Base-by-base conservation (phyloP, 2,113 vertebrate species). In the Pao palembangensis region DNA sequence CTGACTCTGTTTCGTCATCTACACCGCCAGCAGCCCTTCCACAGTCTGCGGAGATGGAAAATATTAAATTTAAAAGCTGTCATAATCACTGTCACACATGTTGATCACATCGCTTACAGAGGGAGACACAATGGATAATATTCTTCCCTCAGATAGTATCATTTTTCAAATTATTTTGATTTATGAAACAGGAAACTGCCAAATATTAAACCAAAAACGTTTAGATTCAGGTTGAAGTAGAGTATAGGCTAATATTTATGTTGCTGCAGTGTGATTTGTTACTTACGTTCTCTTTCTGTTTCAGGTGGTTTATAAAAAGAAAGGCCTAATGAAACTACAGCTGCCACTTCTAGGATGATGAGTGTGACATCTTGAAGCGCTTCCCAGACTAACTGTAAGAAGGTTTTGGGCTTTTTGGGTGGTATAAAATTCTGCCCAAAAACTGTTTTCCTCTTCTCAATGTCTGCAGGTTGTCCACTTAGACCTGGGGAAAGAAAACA, bases 351-450 rank as follows among this genome's bases (percentile, higher is more conserved):
- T 89, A 99, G 92, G 87, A 99, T 98, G 91, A 99, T 99, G 90
- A 99, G 92, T 48, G 97, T 99, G 90, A 99, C 97, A 18, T 99
- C 97, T 89, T 99, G 97, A 88, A 99, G 93, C 75, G 97, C 97
- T 93, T 99, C 97, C 97, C 97, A 99, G 85, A 99, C 96, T 98
- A 99, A 96, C 55, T 99, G 97, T 92, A 99, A 94, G 94, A 99
- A 99, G 53, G 97, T 98, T 96, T 99, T 99, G 93, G 97, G 93
- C 93, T 99, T 98, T 95, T 99, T 99, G 88, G 97, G 97, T 90
- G 97, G 97, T 97, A 99, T 99, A 87, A 96, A 88, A 89, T 99
- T 98, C 88, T 93, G 88, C 88, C 97, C 96, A 93, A 95, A 99
- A 79, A 82, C 91, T 88, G 89, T 86, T 95, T 94, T 93, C 92